Evolutionary conservation across 2,113 vertebrate species (phyloP).

Genomic region (Sinocyclocheilus anophthalmus): DNA sequence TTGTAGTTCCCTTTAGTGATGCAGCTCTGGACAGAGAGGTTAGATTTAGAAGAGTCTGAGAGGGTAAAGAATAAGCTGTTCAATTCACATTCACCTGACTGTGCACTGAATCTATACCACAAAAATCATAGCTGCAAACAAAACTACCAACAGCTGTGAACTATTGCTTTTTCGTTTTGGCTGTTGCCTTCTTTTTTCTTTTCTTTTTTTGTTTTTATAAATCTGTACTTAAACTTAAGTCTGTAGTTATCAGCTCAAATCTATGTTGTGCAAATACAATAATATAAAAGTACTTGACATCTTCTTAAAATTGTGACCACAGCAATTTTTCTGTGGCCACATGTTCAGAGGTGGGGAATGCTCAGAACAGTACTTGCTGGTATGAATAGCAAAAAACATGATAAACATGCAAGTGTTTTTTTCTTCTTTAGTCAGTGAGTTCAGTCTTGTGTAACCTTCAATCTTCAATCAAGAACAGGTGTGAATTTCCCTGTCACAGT

Average conservation of each 20-base stretch:
- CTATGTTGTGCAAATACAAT: background rate
- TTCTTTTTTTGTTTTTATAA: no score
- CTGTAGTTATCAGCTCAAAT: background rate
- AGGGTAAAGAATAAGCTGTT: no score
- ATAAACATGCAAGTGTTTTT: background rate
- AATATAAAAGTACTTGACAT: background rate
- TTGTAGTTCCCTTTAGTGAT: no score
- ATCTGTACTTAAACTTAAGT: background rate
- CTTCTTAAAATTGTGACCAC: background rate
- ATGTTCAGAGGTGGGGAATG: background rate
- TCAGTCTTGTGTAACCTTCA: constrained; percentile 24
- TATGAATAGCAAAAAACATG: background rate
- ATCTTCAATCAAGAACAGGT: background rate
- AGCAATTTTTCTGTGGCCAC: background rate
- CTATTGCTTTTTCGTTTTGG: background rate
- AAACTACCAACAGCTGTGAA: background rate
- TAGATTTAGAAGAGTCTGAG: no score
- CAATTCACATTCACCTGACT: no score
- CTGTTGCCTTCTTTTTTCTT: background rate
- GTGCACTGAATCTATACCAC: no score
- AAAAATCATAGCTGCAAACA: no score
- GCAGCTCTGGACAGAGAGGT: no score
- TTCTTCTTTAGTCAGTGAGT: background rate
- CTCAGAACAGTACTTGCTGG: background rate
- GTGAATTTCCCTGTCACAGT: constrained; percentile 27